These are phyloP conservation scores for Portevinia maculata DNA, from an alignment of 2,888 invertebrate species.

Conservation along the genomic window DNA sequence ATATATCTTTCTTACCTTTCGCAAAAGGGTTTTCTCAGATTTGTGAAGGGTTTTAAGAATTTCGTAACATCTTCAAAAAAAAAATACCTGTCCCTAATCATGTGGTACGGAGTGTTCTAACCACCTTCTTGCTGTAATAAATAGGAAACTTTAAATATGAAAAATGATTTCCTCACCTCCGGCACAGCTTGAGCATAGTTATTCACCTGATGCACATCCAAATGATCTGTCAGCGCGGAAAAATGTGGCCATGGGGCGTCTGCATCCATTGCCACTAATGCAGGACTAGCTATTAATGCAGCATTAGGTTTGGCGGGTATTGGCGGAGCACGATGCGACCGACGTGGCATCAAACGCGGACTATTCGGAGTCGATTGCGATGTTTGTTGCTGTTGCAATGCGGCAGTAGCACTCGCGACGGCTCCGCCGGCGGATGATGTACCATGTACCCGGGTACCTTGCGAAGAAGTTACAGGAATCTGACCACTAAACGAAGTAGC, in stretches of 20 bases:
- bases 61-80: too few species aligned
- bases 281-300: slow-evolving; percentile 77
- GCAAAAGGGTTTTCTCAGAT: too few species aligned
- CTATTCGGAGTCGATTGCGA: slow-evolving; percentile 88
- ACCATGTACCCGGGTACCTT: slow-evolving; percentile 59
- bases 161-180: slow-evolving; percentile 78
- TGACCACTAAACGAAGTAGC: slow-evolving; percentile 81
- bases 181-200: slow-evolving; percentile 82
- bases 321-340: slow-evolving; percentile 83
- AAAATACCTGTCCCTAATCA: too few species aligned
- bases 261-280: slow-evolving; percentile 79
- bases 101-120: too few species aligned
- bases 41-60: too few species aligned
- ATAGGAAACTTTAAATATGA: neutral
- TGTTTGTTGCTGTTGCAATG: slow-evolving; percentile 56
- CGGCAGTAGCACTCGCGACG: slow-evolving; percentile 18
- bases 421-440: slow-evolving; percentile 18
- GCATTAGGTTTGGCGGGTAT: slow-evolving; percentile 79
- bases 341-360: slow-evolving; percentile 87
- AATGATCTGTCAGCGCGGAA: slow-evolving; percentile 80
- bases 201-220: slow-evolving; percentile 82
- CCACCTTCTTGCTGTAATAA: too few species aligned
- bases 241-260: slow-evolving; percentile 83
- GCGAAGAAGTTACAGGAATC: slow-evolving; percentile 77
- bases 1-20: too few species aligned